phyloP scores from a whole-genome alignment of 53 echinoderm and acorn worm species.

The Echinometra lucunter region DNA sequence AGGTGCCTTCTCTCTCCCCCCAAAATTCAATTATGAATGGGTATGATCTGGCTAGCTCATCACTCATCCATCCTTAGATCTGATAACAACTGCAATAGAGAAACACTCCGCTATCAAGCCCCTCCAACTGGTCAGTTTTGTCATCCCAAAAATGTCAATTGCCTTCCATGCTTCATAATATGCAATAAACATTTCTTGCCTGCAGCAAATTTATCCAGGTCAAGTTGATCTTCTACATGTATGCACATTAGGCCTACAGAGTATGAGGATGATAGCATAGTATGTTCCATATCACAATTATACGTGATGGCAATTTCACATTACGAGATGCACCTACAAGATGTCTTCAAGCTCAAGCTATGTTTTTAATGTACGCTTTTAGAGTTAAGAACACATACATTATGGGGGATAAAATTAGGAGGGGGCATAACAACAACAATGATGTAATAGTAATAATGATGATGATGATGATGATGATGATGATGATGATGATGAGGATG shows the following conservation, averaged over 20 bases:
- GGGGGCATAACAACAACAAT: too few species aligned
- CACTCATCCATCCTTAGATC: neutral
- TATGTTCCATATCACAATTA: neutral
- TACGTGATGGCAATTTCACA: neutral
- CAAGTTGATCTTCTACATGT: constrained; percentile 6
- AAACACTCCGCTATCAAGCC: neutral
- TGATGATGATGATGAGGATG: too few species aligned
- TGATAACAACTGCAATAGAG: neutral
- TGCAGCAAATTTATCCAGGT: constrained; percentile 69
- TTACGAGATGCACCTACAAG: too few species aligned
- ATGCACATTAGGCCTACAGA: neutral
- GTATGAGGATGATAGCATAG: neutral
- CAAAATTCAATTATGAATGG: neutral
- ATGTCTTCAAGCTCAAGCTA: neutral
- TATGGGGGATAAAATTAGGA: too few species aligned
- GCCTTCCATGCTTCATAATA: constrained; percentile 43
- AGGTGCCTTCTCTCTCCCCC: neutral
- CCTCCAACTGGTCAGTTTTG: constrained; percentile 51
- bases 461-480: too few species aligned
- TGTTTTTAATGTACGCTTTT: too few species aligned
- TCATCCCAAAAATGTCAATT: constrained; percentile 55
- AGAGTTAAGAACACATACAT: too few species aligned
- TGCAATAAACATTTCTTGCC: constrained; percentile 18
- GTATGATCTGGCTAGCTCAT: constrained; percentile 10
- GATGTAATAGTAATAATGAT: too few species aligned